Percentiles rank a stretch among this genome's conserved stretches.
Conservation (phyloP, 2,888 invertebrate species). For the Perdita meconis region DNA sequence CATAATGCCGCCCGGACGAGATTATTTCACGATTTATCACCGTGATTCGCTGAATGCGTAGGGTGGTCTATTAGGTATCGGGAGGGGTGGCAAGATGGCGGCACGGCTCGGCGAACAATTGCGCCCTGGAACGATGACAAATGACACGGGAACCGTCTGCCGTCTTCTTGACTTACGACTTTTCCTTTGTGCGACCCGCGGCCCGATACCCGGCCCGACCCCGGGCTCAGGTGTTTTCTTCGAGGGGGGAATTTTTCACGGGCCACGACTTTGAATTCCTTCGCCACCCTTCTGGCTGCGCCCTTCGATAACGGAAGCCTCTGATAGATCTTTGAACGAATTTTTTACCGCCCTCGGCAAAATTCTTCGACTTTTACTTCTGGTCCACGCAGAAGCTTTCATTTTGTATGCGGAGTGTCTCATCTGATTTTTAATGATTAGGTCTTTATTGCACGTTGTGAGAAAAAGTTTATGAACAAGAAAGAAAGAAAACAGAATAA, state of each 20-base stretch:
- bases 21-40: slow-evolving; percentile 82
- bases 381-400: no score
- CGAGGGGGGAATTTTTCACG: slow-evolving; percentile 61
- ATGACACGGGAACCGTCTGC: slow-evolving; percentile 75
- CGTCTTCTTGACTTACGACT: slow-evolving; percentile 72
- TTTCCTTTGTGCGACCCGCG: slow-evolving; percentile 68
- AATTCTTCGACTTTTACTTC: no score
- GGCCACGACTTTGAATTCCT: slow-evolving; percentile 25
- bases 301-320: neutral
- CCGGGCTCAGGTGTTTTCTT: slow-evolving; percentile 71
- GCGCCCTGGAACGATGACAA: slow-evolving; percentile 79
- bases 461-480: no score
- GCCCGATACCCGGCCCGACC: slow-evolving; percentile 65
- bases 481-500: no score
- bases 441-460: no score
- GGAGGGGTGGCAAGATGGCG: slow-evolving; percentile 76
- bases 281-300: neutral
- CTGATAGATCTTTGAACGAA: neutral
- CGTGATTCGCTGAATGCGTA: slow-evolving; percentile 70
- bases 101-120: slow-evolving; percentile 76
- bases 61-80: slow-evolving; percentile 75
- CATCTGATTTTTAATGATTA: no score
- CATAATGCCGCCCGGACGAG: slow-evolving; percentile 78
- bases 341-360: no score
- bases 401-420: no score